Evolutionary conservation across 2,797 vertebrate genomes (phyloP), one percentile per base, ranked within the genome.

Genomic region (Neoniphon sammara): DNA sequence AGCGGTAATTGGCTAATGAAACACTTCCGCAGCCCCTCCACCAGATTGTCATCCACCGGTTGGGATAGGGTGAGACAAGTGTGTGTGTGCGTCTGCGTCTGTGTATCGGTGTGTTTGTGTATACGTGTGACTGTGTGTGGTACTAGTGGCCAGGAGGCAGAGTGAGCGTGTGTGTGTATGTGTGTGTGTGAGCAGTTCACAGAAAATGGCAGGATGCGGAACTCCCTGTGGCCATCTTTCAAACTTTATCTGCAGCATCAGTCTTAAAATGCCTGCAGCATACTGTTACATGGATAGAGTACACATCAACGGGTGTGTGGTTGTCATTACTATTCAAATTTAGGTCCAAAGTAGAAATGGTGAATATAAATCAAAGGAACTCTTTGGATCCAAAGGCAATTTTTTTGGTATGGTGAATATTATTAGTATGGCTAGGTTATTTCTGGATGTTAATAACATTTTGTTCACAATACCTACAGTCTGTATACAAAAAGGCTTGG

Each of bases 1-100:
- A 88, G 86, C 87, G 78, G 93, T 94, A 94, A 95, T 94, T 94
- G 92, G 86, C 91, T 93, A 95, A 95, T 95, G 92, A 94, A 95
- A 93, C 92, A 95, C 93, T 95, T 95, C 94, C 93, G 89, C 88
- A 92, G 81, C 74, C 80, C 81, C 85, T 85, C 85, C 67, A 83
- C 85, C 73, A 90, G 88, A 90, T 91, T 89, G 83, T 86, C 87
- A 88, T 92, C 84, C 90, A 87, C 73, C 70, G 63, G 80, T 81
- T 73, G 80, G 85, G 78, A 83, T 75, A 81, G 87, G 79, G 75
- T 88, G 81, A 83, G 88, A 81, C 59, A 64, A 78, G 70, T 67
- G 81, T 76, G 77, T 82, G 80, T 73, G 56, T 76, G 52, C 60
- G 61, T 44, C 6, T 66, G 34, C 62, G 27, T 65, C 36, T 42